phyloP scores from a whole-genome alignment of 2,797 vertebrate species.

The Arnoldichthys spilopterus region DNA sequence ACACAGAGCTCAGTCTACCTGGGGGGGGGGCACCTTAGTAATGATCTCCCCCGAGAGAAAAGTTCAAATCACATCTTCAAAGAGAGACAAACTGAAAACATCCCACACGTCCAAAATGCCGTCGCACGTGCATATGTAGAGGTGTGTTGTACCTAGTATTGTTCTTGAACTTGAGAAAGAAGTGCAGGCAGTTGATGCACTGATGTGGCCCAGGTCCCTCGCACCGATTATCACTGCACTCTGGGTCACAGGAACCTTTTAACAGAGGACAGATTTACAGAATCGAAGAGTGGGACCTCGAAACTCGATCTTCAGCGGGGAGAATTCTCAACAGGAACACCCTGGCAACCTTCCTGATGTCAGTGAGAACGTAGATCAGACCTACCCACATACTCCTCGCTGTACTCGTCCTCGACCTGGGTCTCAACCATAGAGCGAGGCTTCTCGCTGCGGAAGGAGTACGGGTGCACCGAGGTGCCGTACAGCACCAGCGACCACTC shows the following conservation, averaged over 20 bases:
- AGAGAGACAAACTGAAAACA: neutral
- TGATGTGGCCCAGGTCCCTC: constrained; percentile 96
- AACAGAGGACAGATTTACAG: constrained; percentile 46
- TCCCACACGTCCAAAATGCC: neutral
- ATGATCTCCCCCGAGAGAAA: neutral
- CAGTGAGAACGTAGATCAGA: neutral
- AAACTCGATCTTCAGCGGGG: constrained; percentile 1
- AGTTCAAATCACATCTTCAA: neutral
- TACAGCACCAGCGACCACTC: constrained; percentile 98
- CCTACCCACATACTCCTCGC: constrained; percentile 80
- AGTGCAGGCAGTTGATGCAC: constrained; percentile 95
- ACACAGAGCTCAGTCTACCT: too few relatives aligned
- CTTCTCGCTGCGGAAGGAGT: constrained; percentile 85
- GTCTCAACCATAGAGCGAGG: constrained; percentile 80
- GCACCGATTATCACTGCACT: constrained; percentile 94
- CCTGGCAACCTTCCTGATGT: constrained; percentile 5
- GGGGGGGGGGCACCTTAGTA: too few relatives aligned
- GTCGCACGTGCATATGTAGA: neutral
- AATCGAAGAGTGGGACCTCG: constrained; percentile 27
- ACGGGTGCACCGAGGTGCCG: constrained; percentile 93
- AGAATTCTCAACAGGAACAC: constrained; percentile 13
- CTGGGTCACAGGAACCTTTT: constrained; percentile 90
- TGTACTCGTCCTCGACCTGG: constrained; percentile 71
- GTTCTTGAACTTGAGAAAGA: constrained; percentile 98
- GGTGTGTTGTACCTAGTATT: constrained; percentile 88